These are phyloP conservation scores for Smutsia gigantea DNA, from an alignment of 2,797 vertebrate species.

Conservation along the genomic window DNA sequence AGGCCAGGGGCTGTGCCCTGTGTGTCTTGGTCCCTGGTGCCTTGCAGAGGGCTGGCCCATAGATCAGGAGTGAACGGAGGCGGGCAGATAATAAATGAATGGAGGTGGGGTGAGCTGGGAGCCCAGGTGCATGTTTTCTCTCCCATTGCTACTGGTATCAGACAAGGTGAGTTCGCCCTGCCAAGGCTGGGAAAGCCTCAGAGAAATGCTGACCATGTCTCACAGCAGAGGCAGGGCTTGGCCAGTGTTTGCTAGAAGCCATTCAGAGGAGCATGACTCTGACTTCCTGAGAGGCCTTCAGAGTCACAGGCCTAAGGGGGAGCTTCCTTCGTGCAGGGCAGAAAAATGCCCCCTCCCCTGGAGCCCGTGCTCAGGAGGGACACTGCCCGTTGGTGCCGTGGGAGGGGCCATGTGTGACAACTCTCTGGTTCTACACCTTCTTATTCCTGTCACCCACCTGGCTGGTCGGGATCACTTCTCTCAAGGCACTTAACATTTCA, in stretches of 20 bases:
- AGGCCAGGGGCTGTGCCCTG: background rate
- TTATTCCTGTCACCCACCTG: background rate
- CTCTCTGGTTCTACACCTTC: background rate
- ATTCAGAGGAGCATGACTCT: background rate
- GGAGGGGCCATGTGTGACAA: accelerated
- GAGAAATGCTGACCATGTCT: background rate
- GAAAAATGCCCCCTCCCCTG: accelerated
- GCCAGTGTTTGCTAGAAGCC: accelerated
- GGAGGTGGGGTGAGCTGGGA: background rate
- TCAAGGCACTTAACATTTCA: background rate
- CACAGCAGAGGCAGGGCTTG: accelerated
- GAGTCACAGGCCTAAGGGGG: background rate
- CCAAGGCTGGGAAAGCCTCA: background rate
- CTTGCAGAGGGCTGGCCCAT: background rate
- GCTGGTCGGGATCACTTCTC: background rate
- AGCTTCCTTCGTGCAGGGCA: too few species aligned
- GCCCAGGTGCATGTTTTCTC: accelerated
- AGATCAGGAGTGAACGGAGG: too few species aligned
- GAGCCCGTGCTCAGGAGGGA: accelerated
- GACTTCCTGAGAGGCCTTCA: background rate
- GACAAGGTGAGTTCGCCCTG: background rate
- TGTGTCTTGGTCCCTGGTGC: background rate
- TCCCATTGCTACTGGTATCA: accelerated
- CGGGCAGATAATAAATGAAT: too few species aligned
- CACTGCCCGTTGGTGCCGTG: too few species aligned